phyloP scores from a whole-genome alignment of 2,113 vertebrate genomes.

The Melanotaenia duboulayi region DNA sequence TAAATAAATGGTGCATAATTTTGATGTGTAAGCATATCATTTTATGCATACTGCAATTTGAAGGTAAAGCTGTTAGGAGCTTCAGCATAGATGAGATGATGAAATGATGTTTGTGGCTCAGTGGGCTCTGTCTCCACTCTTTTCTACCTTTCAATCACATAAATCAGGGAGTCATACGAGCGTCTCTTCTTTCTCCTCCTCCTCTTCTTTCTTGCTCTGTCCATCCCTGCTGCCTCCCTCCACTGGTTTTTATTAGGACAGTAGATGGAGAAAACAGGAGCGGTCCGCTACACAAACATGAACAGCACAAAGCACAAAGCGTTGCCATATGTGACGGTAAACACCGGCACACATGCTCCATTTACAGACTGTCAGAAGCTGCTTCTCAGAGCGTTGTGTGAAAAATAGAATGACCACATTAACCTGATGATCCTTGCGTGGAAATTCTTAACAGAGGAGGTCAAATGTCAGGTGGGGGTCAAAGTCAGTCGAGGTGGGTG shows the following conservation, averaged over 20 bases:
- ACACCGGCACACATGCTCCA: slow-evolving; percentile 22
- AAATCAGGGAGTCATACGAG: slow-evolving; percentile 64
- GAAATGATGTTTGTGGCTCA: slow-evolving; percentile 31
- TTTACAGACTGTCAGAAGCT: slow-evolving; percentile 37
- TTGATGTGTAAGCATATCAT: neutral
- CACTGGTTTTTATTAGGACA: slow-evolving; percentile 71
- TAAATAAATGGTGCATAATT: neutral
- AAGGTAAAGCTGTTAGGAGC: slow-evolving; percentile 17
- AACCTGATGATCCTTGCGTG: slow-evolving; percentile 16
- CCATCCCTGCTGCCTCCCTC: slow-evolving; percentile 56
- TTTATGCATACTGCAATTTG: neutral
- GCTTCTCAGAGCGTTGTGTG: slow-evolving; percentile 12
- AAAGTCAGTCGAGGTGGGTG: slow-evolving; percentile 34
- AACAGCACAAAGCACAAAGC: slow-evolving; percentile 16
- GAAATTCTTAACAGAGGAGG: slow-evolving; percentile 37
- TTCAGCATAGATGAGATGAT: slow-evolving; percentile 30
- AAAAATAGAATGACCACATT: neutral
- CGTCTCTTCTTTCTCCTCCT: slow-evolving; percentile 48
- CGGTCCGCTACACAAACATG: neutral
- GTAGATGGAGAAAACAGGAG: slow-evolving; percentile 74
- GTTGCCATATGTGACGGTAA: slow-evolving; percentile 59
- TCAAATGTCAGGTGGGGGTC: slow-evolving; percentile 26
- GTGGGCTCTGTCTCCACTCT: slow-evolving; percentile 18
- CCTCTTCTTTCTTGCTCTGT: slow-evolving; percentile 46
- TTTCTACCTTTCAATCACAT: slow-evolving; percentile 46